Evolutionary conservation across 1,140 invertebrate species (phyloP), one percentile per base, ranked within the genome.

Genomic region (Drosophila virilis): DNA sequence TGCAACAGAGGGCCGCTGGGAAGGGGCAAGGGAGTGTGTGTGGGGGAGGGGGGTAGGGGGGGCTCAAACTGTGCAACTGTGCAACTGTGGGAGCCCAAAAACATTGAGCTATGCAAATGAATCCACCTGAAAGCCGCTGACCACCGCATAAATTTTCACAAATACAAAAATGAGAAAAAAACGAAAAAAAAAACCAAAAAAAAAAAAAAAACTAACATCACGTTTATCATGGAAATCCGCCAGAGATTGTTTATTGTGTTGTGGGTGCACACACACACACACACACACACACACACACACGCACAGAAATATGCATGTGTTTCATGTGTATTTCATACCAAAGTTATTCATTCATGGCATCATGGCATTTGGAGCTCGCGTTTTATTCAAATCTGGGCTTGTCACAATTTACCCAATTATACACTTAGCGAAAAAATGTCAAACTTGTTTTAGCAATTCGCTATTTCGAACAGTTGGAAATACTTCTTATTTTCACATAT

Each of bases 31-130:
- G 1, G 48, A 22, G 22, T 22, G 28, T n/a, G 32, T 12, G 28
- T 5, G 22, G 5, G 17, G 8, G 1, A 5, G 45, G 12, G 32
- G 28, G 28, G 12, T 17, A 1, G 17, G 8, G 1, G 9, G 45
- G 12, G 37, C 9, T 9, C 0, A 1, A 40, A 40, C 22, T 28
- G 22, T 28, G 22, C 22, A 28, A 28, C 22, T 32, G 43, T n/a
- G 33, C 40, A 57, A 66, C 52, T 66, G 62, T 60, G 54, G 62
- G 62, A 42, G 61, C 22, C 37, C 61, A 60, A 32, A n/a, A 33
- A 22, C 28, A 46, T 45, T 33, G 32, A 33, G 12, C 43, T 28
- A 64, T 71, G 59, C 59, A 62, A 72, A 72, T 72, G 52, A 37
- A 65, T 0, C 54, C 17, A 43, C 38, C 51, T 35, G 33, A 15